These are phyloP conservation scores for Mystacornis crossleyi DNA, from an alignment of 2,113 vertebrate genomes.

Conservation along the genomic window DNA sequence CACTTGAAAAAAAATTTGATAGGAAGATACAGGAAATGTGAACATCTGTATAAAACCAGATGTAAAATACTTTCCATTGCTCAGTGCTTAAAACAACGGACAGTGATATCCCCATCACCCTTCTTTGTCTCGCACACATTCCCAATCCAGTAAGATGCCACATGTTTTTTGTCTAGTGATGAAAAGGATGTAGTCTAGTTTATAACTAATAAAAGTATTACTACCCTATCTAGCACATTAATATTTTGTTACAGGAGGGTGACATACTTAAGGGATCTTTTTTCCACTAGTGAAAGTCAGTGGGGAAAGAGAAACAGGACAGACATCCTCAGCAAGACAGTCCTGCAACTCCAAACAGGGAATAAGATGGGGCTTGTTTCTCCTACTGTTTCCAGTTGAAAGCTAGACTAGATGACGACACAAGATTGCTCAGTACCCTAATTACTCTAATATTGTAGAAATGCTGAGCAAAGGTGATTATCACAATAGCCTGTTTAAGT, in stretches of 20 bases:
- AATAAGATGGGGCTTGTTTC: neutral
- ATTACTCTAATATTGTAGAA: neutral
- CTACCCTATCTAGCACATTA: neutral
- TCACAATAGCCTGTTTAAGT: neutral
- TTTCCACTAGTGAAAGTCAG: neutral
- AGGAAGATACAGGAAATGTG: neutral
- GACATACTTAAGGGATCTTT: neutral
- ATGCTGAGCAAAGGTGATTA: neutral
- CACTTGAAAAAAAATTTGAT: neutral
- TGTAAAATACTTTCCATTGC: neutral
- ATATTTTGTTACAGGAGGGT: neutral
- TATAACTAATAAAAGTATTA: neutral
- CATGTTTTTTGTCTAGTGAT: neutral
- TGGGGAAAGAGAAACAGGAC: neutral
- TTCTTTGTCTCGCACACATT: neutral
- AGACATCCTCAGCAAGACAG: neutral
- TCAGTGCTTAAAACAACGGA: neutral
- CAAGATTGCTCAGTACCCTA: neutral
- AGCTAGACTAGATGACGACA: neutral
- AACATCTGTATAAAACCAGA: neutral
- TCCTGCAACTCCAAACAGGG: neutral
- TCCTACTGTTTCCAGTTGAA: neutral
- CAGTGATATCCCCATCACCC: neutral
- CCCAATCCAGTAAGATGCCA: neutral
- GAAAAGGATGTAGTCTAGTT: neutral